These are phyloP conservation scores for Siniperca scherzeri DNA, from an alignment of 2,797 vertebrate genomes.

Conservation along the genomic window DNA sequence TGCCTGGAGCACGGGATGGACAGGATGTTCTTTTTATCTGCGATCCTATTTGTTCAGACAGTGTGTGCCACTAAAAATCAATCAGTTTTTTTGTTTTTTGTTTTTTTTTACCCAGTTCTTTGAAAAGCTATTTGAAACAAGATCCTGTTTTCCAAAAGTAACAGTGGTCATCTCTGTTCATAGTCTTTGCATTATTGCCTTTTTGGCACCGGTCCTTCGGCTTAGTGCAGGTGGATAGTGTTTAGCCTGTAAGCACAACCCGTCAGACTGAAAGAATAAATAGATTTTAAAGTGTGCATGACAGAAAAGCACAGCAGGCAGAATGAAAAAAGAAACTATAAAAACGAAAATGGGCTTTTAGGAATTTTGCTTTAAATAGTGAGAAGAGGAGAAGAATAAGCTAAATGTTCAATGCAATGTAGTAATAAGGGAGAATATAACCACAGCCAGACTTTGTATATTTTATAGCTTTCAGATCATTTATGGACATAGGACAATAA, in stretches of 20 bases:
- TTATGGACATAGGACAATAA: constrained; percentile 4
- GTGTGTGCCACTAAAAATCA: constrained; percentile 39
- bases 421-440: constrained; percentile 20
- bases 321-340: constrained; percentile 35
- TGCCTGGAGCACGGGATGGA: constrained; percentile 21
- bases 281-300: constrained; percentile 59
- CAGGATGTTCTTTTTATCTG: constrained; percentile 38
- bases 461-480: constrained; percentile 21
- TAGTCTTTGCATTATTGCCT: constrained; percentile 20
- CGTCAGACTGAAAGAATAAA: constrained; percentile 52
- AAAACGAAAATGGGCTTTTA: constrained; percentile 44
- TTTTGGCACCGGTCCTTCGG: constrained; percentile 28
- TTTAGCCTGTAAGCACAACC: constrained; percentile 51
- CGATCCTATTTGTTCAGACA: constrained; percentile 48
- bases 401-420: constrained; percentile 14
- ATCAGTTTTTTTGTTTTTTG: constrained; percentile 14
- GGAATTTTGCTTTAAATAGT: constrained; percentile 44
- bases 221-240: constrained; percentile 29
- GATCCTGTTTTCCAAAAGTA: constrained; percentile 30
- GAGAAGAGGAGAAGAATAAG: constrained; percentile 4
- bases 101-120: not conserved
- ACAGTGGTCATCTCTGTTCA: constrained; percentile 31
- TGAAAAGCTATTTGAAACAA: constrained; percentile 40
- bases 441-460: not conserved
- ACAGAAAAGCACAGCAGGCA: constrained; percentile 55